Percentiles rank a stretch among this genome's conserved stretches.
These are phyloP conservation scores for Nomada lathburiana DNA, from an alignment of 2,888 invertebrate genomes.

Conservation along the genomic window DNA sequence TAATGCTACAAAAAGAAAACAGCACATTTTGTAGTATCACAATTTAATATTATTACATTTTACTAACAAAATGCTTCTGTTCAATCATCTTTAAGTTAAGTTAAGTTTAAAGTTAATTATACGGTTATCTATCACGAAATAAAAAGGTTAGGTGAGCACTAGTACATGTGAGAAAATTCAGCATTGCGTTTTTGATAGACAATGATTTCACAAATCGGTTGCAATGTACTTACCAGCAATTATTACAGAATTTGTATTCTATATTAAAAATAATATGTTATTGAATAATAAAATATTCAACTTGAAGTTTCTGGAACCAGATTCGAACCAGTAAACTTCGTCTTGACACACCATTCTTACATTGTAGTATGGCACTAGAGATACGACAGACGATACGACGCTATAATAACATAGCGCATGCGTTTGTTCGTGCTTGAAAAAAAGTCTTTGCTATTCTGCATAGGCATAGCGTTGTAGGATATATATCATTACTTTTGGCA, in stretches of 20 bases:
- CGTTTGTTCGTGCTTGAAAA: constrained; percentile 25
- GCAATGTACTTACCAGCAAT: constrained; percentile 18
- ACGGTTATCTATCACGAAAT: constrained; percentile 2
- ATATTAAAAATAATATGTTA: constrained; percentile 30
- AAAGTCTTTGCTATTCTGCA: background rate
- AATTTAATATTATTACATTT: too few species aligned
- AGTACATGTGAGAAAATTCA: background rate
- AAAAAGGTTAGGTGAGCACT: constrained; percentile 46
- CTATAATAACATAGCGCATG: constrained; percentile 38
- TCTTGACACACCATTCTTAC: constrained; percentile 34
- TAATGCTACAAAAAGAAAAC: background rate
- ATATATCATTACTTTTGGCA: constrained; percentile 5
- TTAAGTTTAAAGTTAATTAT: constrained; percentile 15
- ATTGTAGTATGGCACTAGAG: background rate
- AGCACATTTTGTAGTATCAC: too few species aligned
- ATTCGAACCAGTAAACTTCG: constrained; percentile 48
- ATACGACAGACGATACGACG: background rate
- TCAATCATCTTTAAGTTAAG: too few species aligned
- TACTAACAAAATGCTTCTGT: background rate
- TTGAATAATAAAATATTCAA: constrained; percentile 38
- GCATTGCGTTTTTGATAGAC: background rate
- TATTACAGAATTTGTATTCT: constrained; percentile 4
- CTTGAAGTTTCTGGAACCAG: constrained; percentile 24
- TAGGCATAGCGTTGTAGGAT: constrained; percentile 4
- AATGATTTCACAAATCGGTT: constrained; percentile 1